Evolutionary conservation across 2,888 invertebrate genomes (phyloP).

Genomic region (Apodemia duryi): DNA sequence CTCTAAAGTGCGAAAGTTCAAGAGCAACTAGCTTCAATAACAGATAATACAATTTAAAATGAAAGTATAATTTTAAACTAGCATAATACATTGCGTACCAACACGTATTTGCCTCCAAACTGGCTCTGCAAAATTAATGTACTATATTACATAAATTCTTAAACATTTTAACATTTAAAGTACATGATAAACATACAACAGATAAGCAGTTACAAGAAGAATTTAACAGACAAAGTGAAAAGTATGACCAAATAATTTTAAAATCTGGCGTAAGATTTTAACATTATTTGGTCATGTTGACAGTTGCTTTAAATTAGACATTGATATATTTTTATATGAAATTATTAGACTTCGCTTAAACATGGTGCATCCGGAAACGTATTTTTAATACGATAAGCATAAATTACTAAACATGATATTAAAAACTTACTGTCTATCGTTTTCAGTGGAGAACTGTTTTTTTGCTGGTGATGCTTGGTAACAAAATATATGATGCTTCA

Average conservation of each 20-base stretch:
- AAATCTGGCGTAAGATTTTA: too few species aligned
- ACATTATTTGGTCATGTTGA: too few species aligned
- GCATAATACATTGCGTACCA: conserved; percentile 49
- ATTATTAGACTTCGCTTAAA: too few species aligned
- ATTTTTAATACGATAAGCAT: background rate
- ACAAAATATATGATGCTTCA: conserved; percentile 94
- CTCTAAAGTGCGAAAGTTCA: background rate
- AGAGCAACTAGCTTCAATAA: background rate
- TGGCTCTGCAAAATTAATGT: conserved; percentile 65
- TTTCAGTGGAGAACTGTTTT: conserved; percentile 89
- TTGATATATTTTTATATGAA: too few species aligned
- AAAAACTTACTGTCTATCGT: conserved; percentile 78
- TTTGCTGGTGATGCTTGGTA: conserved; percentile 92
- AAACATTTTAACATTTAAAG: background rate
- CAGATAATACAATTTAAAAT: background rate
- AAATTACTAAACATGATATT: background rate
- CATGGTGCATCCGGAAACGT: too few species aligned
- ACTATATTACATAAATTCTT: background rate
- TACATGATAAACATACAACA: too few species aligned
- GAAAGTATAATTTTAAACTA: background rate
- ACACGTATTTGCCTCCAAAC: conserved; percentile 73
- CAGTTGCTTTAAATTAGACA: too few species aligned
- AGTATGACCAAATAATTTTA: too few species aligned
- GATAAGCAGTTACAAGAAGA: too few species aligned
- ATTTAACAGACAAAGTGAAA: too few species aligned